phyloP scores from a whole-genome alignment of 2,888 invertebrate species.

The Sericinus montela region DNA sequence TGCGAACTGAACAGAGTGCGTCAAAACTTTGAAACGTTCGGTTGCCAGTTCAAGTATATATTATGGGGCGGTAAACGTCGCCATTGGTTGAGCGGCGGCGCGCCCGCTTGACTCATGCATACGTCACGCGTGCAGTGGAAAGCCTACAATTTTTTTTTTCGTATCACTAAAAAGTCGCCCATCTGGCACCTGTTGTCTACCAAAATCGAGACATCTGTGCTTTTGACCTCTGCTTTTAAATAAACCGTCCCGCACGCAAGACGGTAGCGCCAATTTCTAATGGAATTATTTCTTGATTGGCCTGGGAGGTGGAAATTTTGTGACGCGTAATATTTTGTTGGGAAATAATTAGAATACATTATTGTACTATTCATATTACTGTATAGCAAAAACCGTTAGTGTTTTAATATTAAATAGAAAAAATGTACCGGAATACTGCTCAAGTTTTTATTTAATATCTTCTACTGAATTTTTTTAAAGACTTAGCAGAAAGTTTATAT shows the following conservation, averaged over 20 bases:
- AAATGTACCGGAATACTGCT: too few relatives aligned
- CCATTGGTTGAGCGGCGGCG: constrained; percentile 53
- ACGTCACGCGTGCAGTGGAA: constrained; percentile 53
- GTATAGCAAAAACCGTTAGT: too few relatives aligned
- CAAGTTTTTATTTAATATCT: too few relatives aligned
- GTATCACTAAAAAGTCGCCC: constrained; percentile 22
- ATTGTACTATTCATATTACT: too few relatives aligned
- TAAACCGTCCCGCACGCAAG: background rate
- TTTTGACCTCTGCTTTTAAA: constrained; percentile 12
- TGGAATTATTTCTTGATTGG: constrained; percentile 7
- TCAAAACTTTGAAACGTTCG: constrained; percentile 51
- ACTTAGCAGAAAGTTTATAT: background rate
- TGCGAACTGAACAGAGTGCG: constrained; percentile 49
- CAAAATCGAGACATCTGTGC: constrained; percentile 7
- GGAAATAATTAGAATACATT: too few relatives aligned
- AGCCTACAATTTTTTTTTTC: constrained; percentile 48
- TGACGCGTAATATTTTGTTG: background rate
- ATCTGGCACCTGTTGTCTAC: constrained; percentile 16
- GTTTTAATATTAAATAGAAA: too few relatives aligned
- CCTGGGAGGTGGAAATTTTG: constrained; percentile 11
- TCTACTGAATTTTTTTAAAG: too few relatives aligned
- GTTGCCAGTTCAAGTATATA: constrained; percentile 56
- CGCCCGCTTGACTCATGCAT: constrained; percentile 50
- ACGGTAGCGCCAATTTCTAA: constrained; percentile 4
- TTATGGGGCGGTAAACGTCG: constrained; percentile 41